phyloP scores from a whole-genome alignment of 1,140 invertebrate genomes.

The Brachionus koreanus region DNA sequence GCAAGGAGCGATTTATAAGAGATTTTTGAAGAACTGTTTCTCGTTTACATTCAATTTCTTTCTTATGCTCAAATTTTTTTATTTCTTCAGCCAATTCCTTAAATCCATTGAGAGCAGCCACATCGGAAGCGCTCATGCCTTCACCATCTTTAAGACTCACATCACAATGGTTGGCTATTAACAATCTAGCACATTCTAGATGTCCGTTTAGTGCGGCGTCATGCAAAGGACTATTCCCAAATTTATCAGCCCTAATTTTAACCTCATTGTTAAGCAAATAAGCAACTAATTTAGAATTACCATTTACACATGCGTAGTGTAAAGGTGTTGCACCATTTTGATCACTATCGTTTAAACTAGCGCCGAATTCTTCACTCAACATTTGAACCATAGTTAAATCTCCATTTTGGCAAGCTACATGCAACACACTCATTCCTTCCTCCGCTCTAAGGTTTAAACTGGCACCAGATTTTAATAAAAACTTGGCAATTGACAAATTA shows the following conservation, averaged over 20 bases:
- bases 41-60: neutral
- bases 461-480: neutral
- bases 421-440: neutral
- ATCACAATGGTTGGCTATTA: conserved; percentile 48
- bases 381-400: conserved; percentile 4
- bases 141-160: neutral
- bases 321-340: conserved; percentile 52
- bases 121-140: neutral
- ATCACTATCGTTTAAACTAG: neutral
- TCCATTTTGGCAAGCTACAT: conserved; percentile 27
- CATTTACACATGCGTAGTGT: conserved; percentile 57
- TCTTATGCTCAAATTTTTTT: neutral
- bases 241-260: conserved; percentile 49
- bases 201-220: conserved; percentile 59
- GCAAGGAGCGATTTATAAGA: neutral
- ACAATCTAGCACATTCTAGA: conserved; percentile 59
- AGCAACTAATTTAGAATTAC: conserved; percentile 50
- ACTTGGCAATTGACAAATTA: neutral
- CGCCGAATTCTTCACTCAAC: neutral
- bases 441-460: neutral
- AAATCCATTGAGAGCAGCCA: neutral
- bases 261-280: neutral
- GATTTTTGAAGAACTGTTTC: neutral
- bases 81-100: neutral
- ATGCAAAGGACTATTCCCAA: conserved; percentile 59